Percentiles rank a stretch among this genome's conserved stretches.
Conservation (phyloP, 1,140 invertebrate species). For the Aporrectodea caliginosa region DNA sequence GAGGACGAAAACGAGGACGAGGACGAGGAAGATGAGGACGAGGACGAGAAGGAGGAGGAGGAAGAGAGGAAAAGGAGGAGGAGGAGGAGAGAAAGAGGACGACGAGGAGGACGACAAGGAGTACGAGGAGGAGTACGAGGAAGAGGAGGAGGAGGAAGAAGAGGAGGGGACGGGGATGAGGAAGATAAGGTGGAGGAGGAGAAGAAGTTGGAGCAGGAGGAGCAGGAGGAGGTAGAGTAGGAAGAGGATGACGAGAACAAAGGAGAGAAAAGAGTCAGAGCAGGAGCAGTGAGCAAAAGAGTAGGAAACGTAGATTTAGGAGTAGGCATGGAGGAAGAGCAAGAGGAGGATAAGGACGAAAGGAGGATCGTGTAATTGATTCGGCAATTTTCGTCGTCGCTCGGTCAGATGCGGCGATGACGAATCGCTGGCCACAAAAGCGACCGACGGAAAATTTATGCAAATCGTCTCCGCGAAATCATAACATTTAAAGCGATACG, state of each 20-base stretch:
- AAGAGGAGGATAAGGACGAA: too few species aligned
- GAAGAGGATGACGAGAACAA: not conserved
- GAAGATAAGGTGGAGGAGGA: not conserved
- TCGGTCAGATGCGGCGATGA: too few species aligned
- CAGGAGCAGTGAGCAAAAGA: too few species aligned
- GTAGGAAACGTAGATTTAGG: too few species aligned
- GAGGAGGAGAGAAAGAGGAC: not conserved
- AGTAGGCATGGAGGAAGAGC: too few species aligned
- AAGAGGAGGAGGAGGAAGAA: not conserved
- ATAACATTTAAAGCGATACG: too few species aligned
- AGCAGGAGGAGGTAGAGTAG: not conserved
- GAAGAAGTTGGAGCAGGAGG: not conserved
- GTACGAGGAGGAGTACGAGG: not conserved
- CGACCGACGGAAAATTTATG: too few species aligned
- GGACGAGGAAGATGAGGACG: not conserved
- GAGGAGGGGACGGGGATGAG: not conserved
- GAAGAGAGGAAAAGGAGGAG: not conserved
- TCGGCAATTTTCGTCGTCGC: too few species aligned
- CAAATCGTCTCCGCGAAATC: too few species aligned
- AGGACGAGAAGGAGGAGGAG: not conserved
- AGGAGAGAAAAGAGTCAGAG: too few species aligned
- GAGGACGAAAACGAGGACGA: not conserved
- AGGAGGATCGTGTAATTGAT: too few species aligned
- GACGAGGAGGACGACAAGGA: not conserved
- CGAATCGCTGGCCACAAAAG: too few species aligned